Conservation (phyloP, 2,113 vertebrate species). For the Cygnus atratus region DNA sequence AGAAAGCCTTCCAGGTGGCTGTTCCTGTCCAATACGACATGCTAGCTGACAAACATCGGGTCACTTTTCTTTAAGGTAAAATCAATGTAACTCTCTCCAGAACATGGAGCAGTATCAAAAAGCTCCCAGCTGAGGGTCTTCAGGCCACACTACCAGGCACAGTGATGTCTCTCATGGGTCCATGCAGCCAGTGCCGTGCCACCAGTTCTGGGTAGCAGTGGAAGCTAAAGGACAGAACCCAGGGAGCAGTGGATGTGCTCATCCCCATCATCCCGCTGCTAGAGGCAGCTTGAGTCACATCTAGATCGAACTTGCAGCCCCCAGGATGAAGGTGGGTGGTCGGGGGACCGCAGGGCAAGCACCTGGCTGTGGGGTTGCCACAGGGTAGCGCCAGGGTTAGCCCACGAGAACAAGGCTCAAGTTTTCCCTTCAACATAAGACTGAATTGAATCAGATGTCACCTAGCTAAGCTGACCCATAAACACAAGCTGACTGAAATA, state of each 20-base stretch:
- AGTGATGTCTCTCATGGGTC: not conserved
- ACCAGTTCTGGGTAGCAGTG: not conserved
- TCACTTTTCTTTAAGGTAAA: not conserved
- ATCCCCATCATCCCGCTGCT: not conserved
- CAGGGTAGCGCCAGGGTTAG: not conserved
- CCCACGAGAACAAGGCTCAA: not conserved
- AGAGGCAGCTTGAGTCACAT: not conserved
- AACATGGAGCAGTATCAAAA: not conserved
- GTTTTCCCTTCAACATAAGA: not conserved
- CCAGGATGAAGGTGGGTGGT: rapidly evolving
- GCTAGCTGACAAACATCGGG: not conserved
- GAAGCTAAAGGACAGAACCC: not conserved
- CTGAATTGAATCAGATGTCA: not conserved
- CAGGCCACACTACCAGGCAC: not conserved
- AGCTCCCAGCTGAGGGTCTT: not conserved
- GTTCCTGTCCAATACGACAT: not conserved
- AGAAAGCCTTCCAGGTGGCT: not conserved
- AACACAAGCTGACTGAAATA: not conserved
- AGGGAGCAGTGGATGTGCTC: not conserved
- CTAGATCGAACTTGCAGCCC: not conserved
- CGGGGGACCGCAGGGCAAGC: not conserved
- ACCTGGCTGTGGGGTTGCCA: not conserved
- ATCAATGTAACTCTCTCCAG: not conserved
- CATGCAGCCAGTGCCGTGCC: not conserved
- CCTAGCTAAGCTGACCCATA: not conserved